Evolutionary conservation across 2,888 invertebrate species (phyloP).

Genomic region (Callyntrura guangdongensis): DNA sequence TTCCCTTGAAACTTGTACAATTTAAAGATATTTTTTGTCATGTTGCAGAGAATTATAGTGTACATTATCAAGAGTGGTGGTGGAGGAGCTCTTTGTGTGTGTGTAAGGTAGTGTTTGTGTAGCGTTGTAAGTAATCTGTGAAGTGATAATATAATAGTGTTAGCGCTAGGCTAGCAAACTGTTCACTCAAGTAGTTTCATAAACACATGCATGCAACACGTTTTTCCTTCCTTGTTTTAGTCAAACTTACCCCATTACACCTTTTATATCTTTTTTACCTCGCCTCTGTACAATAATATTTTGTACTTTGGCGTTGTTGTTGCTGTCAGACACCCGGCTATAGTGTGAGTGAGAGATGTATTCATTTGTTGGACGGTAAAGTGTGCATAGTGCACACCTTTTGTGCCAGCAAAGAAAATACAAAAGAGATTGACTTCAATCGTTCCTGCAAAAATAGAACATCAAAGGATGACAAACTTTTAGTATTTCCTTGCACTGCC

Average conservation of each 20-base stretch:
- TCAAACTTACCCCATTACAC: too few species aligned
- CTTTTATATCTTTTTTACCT: background rate
- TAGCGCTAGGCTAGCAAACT: background rate
- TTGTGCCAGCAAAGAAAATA: too few species aligned
- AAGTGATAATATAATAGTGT: background rate
- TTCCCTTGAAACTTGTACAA: constrained; percentile 6
- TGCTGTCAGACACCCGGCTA: background rate
- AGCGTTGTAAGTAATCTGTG: background rate
- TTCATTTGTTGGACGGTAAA: background rate
- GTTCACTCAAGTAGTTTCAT: background rate
- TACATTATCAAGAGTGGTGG: background rate
- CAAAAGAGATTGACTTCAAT: too few species aligned
- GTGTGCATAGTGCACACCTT: background rate
- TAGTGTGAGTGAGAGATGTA: background rate
- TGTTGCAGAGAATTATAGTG: background rate
- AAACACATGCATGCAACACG: background rate
- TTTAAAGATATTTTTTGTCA: constrained; percentile 12
- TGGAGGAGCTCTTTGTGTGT: background rate
- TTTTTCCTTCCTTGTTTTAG: background rate
- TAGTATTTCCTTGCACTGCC: too few species aligned
- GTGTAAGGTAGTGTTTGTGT: background rate
- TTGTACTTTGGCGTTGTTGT: background rate
- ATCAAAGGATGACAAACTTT: too few species aligned
- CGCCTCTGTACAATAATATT: background rate
- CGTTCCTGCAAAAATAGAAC: too few species aligned